phyloP scores from a whole-genome alignment of 2,797 vertebrate species.

The Luscinia megarhynchos region DNA sequence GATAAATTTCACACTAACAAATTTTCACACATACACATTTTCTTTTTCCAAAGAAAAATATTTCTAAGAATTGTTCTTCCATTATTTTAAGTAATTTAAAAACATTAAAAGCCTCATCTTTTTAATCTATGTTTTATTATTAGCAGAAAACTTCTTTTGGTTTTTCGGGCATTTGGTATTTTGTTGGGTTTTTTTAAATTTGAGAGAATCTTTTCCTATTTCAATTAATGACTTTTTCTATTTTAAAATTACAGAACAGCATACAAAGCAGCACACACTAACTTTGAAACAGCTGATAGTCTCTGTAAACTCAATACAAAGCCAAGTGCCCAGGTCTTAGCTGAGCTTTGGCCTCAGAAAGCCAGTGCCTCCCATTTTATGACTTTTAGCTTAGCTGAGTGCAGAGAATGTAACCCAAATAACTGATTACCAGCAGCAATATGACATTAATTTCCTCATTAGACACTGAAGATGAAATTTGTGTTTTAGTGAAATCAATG shows the following conservation, averaged over 20 bases:
- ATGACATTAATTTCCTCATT: background rate
- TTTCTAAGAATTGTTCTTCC: background rate
- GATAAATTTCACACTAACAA: background rate
- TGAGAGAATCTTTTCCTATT: background rate
- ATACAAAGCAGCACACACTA: background rate
- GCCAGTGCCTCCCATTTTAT: background rate
- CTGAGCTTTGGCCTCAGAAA: background rate
- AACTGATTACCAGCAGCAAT: background rate
- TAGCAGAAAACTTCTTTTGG: background rate
- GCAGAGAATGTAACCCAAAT: background rate
- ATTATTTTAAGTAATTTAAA: background rate
- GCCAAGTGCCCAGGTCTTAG: background rate
- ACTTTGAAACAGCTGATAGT: background rate
- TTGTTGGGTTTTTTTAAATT: background rate
- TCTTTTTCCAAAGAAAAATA: background rate
- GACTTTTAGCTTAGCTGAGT: background rate
- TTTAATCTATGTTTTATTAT: background rate
- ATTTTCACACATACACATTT: background rate
- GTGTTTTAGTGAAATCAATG: background rate
- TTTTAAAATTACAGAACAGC: background rate
- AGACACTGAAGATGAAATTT: background rate
- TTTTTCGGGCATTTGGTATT: background rate
- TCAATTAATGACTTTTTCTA: background rate
- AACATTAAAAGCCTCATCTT: background rate
- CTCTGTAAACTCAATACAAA: background rate